Base-by-base conservation (phyloP, 2,888 invertebrate genomes). In the Zeuzera pyrina region DNA sequence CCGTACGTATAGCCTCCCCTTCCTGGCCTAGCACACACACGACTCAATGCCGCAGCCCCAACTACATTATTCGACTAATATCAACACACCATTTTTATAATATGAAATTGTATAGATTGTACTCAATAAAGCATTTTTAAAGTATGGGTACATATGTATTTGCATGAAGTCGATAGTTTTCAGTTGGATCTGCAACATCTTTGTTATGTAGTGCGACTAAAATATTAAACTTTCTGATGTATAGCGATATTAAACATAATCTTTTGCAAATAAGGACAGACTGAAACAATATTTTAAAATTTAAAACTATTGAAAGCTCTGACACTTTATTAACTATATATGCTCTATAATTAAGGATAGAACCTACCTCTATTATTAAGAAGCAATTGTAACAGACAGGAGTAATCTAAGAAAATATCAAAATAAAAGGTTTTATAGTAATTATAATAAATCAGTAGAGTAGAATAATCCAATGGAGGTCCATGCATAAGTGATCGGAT, bases 401-500 rank as follows among this genome's bases (percentile, higher is more conserved):
- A 26, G 55, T 62, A 63, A 50, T 53, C 53, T 31, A 58, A 61
- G 51, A 59, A 60, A 54, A 60, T 42, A 49, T 49, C 39, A 41
- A 47, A 61, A 63, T 52, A 27, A 34, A 39, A 31, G 42, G 14
- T 27, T 15, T 36, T 19, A 33, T 37, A 34, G 33, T 33, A 41
- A 48, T 49, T 49, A 45, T 52, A 59, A 64, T 50, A 60, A 63
- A 63, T 62, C 52, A 63, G 51, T 59, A 52, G 54, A 52, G n/a
- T n/a, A 57, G 53, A 52, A 57, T 58, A 62, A 68, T 62, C 64
- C 55, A 65, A 72, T 73, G 72, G 60, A 76, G 72, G 73, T 77
- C 61, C 81, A 83, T 83, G 81, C 81, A 83, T 45, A 78, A 79
- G 81, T 81, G 79, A 76, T 71, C 72, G 72, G 57, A 79, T 79